Evolutionary conservation across 2,797 vertebrate species (phyloP).

Genomic region (Rhodeus uyekii): DNA sequence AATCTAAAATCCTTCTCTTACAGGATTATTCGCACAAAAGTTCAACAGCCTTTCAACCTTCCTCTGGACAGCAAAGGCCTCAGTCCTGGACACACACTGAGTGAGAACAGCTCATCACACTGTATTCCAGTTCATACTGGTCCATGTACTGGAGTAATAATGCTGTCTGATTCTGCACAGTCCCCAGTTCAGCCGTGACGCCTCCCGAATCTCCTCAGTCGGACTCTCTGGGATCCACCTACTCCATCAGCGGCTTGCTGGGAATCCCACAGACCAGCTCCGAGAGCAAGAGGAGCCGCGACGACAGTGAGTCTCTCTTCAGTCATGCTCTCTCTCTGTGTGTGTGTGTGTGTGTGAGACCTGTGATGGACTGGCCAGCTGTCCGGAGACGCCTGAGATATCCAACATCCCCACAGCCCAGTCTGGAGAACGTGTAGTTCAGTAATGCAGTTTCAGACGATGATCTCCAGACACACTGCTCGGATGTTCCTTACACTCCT

Average conservation of each 20-base stretch:
- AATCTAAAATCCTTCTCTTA: slow-evolving; percentile 34
- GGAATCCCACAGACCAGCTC: slow-evolving; percentile 81
- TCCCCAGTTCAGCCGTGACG: slow-evolving; percentile 89
- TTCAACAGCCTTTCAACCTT: slow-evolving; percentile 91
- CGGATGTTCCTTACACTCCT: neutral
- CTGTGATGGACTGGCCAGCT: neutral
- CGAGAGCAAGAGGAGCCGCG: slow-evolving; percentile 87
- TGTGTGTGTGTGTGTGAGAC: neutral
- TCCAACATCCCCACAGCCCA: neutral
- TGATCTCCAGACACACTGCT: neutral
- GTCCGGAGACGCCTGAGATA: neutral
- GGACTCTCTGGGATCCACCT: slow-evolving; percentile 88
- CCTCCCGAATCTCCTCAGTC: slow-evolving; percentile 90
- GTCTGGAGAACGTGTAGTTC: neutral
- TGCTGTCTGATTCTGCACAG: slow-evolving; percentile 60
- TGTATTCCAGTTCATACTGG: neutral
- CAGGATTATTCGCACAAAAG: slow-evolving; percentile 93
- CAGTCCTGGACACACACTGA: slow-evolving; percentile 87
- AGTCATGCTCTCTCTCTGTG: too few species aligned
- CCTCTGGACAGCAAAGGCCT: slow-evolving; percentile 87
- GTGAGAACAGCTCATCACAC: slow-evolving; percentile 78
- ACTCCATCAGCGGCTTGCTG: slow-evolving; percentile 90
- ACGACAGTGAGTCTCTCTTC: slow-evolving; percentile 86
- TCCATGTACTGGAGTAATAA: neutral
- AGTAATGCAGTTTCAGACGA: neutral